Conservation (phyloP, 2,797 vertebrate genomes). For the Trematomus bernacchii region DNA sequence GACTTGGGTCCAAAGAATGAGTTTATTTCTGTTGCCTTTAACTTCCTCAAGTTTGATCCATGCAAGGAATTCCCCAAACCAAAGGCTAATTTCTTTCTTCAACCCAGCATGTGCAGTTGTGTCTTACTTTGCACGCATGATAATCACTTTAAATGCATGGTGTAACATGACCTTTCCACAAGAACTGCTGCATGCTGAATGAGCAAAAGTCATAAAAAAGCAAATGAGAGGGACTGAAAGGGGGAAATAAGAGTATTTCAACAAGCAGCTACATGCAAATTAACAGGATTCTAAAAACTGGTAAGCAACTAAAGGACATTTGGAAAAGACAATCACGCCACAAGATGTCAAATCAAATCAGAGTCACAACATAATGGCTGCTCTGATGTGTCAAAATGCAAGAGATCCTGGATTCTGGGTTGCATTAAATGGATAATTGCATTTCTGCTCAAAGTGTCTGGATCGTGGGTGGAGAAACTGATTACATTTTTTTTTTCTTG, state of each 20-base stretch:
- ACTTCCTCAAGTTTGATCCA: constrained; percentile 20
- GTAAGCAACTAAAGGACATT: constrained; percentile 4
- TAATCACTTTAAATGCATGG: constrained; percentile 26
- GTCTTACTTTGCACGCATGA: constrained; percentile 3
- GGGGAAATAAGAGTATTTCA: constrained; percentile 9
- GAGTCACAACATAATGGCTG: not conserved
- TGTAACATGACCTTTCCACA: constrained; percentile 12
- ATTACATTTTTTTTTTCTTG: constrained; percentile 70
- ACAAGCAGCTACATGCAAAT: not conserved
- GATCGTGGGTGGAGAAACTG: constrained; percentile 63
- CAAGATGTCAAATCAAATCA: not conserved
- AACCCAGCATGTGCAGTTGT: not conserved
- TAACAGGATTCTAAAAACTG: not conserved
- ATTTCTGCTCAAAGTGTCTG: constrained; percentile 57
- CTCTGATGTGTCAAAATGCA: constrained; percentile 28
- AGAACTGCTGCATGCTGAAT: not conserved
- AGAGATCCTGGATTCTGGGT: constrained; percentile 25
- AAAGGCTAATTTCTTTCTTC: not conserved
- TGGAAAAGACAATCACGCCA: constrained; percentile 17
- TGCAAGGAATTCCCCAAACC: constrained; percentile 2
- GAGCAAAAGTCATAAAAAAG: not conserved
- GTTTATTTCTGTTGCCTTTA: constrained; percentile 24
- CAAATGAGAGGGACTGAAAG: constrained; percentile 14
- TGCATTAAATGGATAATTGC: constrained; percentile 46
- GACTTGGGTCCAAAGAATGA: not conserved